A percentile compares a stretch with the other conserved stretches of the same genome.
These are phyloP conservation scores for Mythimna pallens DNA, from an alignment of 2,888 invertebrate genomes.

Conservation along the genomic window DNA sequence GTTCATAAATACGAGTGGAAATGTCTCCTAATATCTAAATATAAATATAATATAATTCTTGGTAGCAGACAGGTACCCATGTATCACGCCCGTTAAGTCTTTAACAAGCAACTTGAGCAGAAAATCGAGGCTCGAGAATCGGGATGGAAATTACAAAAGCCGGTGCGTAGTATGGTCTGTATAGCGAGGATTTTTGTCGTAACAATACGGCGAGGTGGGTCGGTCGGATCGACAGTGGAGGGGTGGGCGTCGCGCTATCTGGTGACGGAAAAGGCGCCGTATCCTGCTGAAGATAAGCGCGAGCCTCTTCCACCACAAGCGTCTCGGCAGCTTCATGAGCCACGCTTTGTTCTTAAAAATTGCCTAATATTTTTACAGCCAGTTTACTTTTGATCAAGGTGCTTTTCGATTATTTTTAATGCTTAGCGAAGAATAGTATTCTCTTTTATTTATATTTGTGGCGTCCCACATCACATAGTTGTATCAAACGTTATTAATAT, in stretches of 20 bases:
- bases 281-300: slow-evolving; percentile 82
- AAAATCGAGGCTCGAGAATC: slow-evolving; percentile 24
- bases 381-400: slow-evolving; percentile 12
- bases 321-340: slow-evolving; percentile 37
- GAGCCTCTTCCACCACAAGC: slow-evolving; percentile 74
- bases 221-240: slow-evolving; percentile 40
- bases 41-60: too few species aligned
- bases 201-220: slow-evolving; percentile 49
- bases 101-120: slow-evolving; percentile 23
- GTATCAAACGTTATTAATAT: too few species aligned
- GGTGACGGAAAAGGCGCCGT: slow-evolving; percentile 79
- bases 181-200: slow-evolving; percentile 39
- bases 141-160: slow-evolving; percentile 29
- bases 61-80: background rate
- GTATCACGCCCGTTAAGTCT: slow-evolving; percentile 21
- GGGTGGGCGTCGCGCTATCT: slow-evolving; percentile 52
- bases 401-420: slow-evolving; percentile 13
- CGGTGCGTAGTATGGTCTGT: slow-evolving; percentile 23
- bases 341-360: slow-evolving; percentile 52
- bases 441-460: slow-evolving; percentile 5
- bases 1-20: background rate
- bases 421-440: slow-evolving; percentile 13
- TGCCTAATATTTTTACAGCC: slow-evolving; percentile 1
- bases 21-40: background rate
- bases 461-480: too few species aligned